Percentiles rank a stretch among this genome's conserved stretches.
These are phyloP conservation scores for Anguilla pacifica DNA, from an alignment of 2,797 vertebrate genomes.

Conservation along the genomic window DNA sequence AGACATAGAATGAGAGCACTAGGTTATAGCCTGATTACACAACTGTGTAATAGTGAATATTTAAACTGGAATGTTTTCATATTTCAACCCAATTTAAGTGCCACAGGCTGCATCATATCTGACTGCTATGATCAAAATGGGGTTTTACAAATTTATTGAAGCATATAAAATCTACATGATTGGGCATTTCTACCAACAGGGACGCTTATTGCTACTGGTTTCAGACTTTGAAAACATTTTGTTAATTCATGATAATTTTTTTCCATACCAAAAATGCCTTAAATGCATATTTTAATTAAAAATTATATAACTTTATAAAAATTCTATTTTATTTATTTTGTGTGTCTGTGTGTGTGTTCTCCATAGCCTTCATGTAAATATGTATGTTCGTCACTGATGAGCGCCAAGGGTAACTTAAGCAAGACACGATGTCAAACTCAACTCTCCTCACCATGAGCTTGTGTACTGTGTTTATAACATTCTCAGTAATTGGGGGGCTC, in stretches of 20 bases:
- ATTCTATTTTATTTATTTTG: background rate
- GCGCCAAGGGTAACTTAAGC: background rate
- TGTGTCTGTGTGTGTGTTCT: background rate
- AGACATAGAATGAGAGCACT: background rate
- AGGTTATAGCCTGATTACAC: background rate
- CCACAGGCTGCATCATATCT: background rate
- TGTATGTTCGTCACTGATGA: background rate
- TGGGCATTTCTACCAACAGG: background rate
- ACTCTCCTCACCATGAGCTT: background rate
- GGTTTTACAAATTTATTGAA: background rate
- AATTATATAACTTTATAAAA: background rate
- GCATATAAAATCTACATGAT: background rate
- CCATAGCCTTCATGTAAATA: background rate
- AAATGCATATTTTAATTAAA: background rate
- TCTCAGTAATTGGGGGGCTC: background rate
- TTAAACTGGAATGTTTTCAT: background rate
- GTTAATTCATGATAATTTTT: background rate
- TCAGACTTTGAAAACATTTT: background rate
- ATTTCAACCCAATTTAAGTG: background rate
- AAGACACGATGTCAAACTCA: background rate
- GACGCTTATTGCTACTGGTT: background rate
- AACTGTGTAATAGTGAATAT: background rate
- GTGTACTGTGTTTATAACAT: background rate
- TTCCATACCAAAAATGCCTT: background rate
- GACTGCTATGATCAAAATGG: background rate